Evolutionary conservation across 2,797 vertebrate species (phyloP), one percentile per base, ranked within the genome.

Genomic region (Cynopterus sphinx): DNA sequence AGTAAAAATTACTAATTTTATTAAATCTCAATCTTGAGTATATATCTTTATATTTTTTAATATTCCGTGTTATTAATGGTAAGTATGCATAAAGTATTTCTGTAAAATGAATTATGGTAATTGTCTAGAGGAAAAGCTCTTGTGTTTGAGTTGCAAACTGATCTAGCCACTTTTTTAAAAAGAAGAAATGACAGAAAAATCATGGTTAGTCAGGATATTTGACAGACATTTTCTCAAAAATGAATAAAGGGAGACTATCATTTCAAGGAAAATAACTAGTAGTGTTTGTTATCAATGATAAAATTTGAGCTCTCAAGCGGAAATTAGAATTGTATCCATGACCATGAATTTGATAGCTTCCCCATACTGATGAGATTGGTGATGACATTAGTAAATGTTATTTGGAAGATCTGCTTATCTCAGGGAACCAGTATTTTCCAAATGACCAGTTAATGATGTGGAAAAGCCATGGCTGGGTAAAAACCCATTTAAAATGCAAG

Each of bases 201-300:
- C 33, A 89, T 28, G 5, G 33, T 28, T 82, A 39, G 49, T 77
- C 15, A 33, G 28, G 43, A 8, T 24, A 70, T 13, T 17, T 70
- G 61, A 84, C 26, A n/a, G 61, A 77, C 26, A n/a, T 77, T 89
- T 89, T 94, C 41, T 59, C 51, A 94, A 90, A 92, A 57, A 73
- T 41, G 31, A 94, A 85, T 61, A 85, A 85, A 36, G 21, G 12
- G 31, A 63, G 24, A 7, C 31, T 79, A 63, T 41, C 17, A 0
- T 79, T 71, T 53, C 17, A 39, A 85, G 43, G 33, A 77, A 71
- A 78, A 61, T 78, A 68, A 78, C 26, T 55, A 49, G 28, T 5
- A 28, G 1, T 46, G 90, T 90, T 51, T 71, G 33, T 71, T 59
- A 61, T 78, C 63, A 71, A 53, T 49, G 39, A 59, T 71, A 33